phyloP scores from a whole-genome alignment of 2,888 invertebrate genomes.

The Gymnocheta viridis region DNA sequence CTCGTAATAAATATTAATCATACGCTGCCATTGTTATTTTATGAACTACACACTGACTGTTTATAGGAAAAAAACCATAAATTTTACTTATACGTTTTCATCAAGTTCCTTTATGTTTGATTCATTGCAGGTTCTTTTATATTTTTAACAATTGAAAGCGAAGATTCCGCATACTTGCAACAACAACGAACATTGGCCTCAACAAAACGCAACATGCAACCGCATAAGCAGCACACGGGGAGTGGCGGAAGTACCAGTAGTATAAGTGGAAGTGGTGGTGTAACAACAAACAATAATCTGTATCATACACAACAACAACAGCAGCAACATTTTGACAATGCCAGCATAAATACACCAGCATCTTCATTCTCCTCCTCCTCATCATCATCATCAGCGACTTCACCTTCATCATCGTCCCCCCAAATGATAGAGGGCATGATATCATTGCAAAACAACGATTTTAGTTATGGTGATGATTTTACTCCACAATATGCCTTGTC shows the following conservation, averaged over 20 bases:
- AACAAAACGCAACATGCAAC: slow-evolving; percentile 76
- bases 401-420: slow-evolving; percentile 42
- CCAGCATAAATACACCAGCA: slow-evolving; percentile 73
- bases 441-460: slow-evolving; percentile 74
- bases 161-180: slow-evolving; percentile 78
- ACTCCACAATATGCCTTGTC: slow-evolving; percentile 78
- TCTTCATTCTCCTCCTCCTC: slow-evolving; percentile 52
- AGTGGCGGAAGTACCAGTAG: slow-evolving; percentile 61
- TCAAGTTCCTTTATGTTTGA: slow-evolving; percentile 33
- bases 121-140: slow-evolving; percentile 87
- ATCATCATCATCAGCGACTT: slow-evolving; percentile 22
- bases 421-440: slow-evolving; percentile 68
- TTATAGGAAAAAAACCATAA: slow-evolving; percentile 36
- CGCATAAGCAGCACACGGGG: slow-evolving; percentile 72
- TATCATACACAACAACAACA: slow-evolving; percentile 73
- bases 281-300: slow-evolving; percentile 59
- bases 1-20: slow-evolving; percentile 60
- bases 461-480: slow-evolving; percentile 78
- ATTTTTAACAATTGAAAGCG: slow-evolving; percentile 90
- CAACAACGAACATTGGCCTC: slow-evolving; percentile 85
- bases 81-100: slow-evolving; percentile 15
- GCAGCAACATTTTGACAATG: slow-evolving; percentile 75
- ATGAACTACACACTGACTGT: neutral
- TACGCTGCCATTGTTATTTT: slow-evolving; percentile 20
- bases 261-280: slow-evolving; percentile 63